Evolutionary conservation across 2,888 invertebrate genomes (phyloP), one percentile per base, ranked within the genome.

Genomic region (Pollenia angustigena): DNA sequence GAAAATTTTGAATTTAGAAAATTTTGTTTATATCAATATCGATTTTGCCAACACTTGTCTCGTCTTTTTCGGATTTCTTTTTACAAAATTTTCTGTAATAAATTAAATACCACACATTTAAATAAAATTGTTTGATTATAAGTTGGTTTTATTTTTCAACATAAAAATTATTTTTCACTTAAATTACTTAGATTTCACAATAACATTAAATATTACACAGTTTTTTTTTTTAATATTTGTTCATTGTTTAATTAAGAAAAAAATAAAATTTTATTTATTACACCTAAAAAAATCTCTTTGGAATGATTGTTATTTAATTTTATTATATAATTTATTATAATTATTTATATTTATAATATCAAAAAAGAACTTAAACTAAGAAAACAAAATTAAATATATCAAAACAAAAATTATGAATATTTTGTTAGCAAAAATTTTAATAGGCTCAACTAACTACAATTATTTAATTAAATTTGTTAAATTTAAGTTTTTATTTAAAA

Each of bases 191-290:
- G 23, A 62, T 81, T 76, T 83, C 56, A 58, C 66, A 69, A 84
- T 84, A 87, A 87, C 87, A 87, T 87, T 81, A 78, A 84, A 84
- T 84, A 84, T 81, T 87, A 87, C 81, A 87, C 75, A 52, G n/a
- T 80, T 68, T 23, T 9, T 44, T 62, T 54, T 58, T 46, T 66
- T 32, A 0, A 32, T 32, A 32, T 32, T 32, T 32, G 4, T 32
- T 32, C 32, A 11, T 71, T 76, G 12, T 60, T 69, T 69, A 48
- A 56, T 64, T 60, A 62, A 52, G n/a, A 74, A 81, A 42, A 80
- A 48, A 76, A 81, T 42, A 81, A 82, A 76, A 71, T 14, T 87
- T 81, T 48, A 81, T 87, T 84, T 81, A 84, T 84, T 81, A 87
- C 87, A 87, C 50, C 81, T 84, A 87, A 78, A 81, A 78, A 83